phyloP scores from a whole-genome alignment of 2,888 invertebrate genomes.

The Colletes collaris region DNA sequence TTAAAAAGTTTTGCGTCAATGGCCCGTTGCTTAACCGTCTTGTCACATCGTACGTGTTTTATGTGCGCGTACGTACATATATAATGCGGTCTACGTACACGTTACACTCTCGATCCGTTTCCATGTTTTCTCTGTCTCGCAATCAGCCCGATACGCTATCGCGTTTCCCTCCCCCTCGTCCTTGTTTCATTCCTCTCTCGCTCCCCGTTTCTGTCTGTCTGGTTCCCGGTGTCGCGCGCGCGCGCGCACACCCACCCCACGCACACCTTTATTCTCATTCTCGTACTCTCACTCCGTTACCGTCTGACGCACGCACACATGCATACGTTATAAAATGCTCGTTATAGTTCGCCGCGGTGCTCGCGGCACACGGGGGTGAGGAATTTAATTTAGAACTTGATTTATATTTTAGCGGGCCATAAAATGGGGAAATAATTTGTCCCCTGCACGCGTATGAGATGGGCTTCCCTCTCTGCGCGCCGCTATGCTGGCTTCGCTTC shows the following conservation, averaged over 20 bases:
- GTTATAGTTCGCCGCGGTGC: constrained; percentile 77
- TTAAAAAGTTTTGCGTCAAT: constrained; percentile 37
- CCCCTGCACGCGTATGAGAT: constrained; percentile 81
- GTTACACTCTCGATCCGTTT: constrained; percentile 11
- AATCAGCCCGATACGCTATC: constrained; percentile 35
- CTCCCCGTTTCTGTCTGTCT: neutral
- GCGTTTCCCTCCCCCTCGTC: constrained; percentile 10
- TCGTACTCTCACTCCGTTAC: constrained; percentile 44
- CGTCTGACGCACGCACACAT: constrained; percentile 55
- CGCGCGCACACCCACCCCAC: neutral
- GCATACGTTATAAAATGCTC: constrained; percentile 80
- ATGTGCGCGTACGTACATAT: neutral
- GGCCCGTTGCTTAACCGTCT: constrained; percentile 33
- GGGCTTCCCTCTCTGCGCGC: constrained; percentile 59
- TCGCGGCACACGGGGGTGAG: constrained; percentile 70
- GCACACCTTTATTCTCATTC: constrained; percentile 26
- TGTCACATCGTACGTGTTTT: neutral
- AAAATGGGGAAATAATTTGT: constrained; percentile 83
- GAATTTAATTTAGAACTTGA: constrained; percentile 83
- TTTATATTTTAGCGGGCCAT: constrained; percentile 82
- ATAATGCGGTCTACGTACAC: constrained; percentile 3
- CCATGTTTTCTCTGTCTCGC: constrained; percentile 13
- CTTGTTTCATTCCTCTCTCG: neutral
- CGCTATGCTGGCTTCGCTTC: constrained; percentile 42
- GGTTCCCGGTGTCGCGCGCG: neutral